These are phyloP conservation scores for Artibeus lituratus DNA, from an alignment of 2,797 vertebrate genomes.

Conservation along the genomic window DNA sequence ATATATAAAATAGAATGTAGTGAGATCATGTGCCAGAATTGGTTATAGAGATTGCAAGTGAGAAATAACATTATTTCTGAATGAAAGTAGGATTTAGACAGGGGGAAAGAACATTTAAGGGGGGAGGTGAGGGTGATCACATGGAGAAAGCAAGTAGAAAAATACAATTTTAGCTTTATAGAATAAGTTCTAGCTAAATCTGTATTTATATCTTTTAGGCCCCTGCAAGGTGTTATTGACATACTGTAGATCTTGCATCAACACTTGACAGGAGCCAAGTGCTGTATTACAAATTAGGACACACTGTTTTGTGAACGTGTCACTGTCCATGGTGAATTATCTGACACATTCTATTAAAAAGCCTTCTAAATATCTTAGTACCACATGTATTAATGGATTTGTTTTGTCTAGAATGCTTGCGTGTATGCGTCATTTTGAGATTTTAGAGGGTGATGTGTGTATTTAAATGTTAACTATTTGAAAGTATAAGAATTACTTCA, in stretches of 20 bases:
- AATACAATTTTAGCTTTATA: conserved; percentile 7
- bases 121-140: not conserved
- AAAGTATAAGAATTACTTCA: conserved; percentile 46
- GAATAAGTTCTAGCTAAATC: conserved; percentile 8
- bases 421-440: not conserved
- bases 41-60: not conserved
- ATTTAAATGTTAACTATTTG: conserved; percentile 30
- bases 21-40: not conserved
- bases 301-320: conserved; percentile 30
- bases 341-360: conserved; percentile 30
- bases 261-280: conserved; percentile 8
- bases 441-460: not conserved
- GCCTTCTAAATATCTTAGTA: conserved; percentile 13
- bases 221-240: not conserved
- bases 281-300: not conserved
- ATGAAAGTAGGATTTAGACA: conserved; percentile 34
- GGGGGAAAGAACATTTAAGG: not conserved
- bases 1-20: not conserved
- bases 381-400: not conserved
- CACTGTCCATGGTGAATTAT: conserved; percentile 1
- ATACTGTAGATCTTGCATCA: not conserved
- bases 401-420: not conserved
- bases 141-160: conserved; percentile 10
- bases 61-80: conserved; percentile 30
- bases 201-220: not conserved